Conservation (phyloP, 1,140 invertebrate species). For the Orchestia grillus region DNA sequence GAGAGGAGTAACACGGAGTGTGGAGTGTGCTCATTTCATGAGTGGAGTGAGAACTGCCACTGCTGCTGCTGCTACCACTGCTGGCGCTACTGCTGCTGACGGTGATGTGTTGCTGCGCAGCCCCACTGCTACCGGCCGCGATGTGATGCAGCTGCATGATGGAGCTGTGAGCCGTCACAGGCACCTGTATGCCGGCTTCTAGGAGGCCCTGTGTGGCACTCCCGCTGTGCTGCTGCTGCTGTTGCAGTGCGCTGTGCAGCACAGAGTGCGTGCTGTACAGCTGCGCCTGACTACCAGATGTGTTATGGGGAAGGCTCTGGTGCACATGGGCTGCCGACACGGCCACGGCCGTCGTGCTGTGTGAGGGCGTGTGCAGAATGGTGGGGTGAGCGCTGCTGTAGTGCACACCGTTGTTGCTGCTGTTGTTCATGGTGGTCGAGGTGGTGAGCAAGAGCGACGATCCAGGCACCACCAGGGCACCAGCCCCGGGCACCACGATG, state of each 20-base stretch:
- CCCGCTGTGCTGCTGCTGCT: not conserved
- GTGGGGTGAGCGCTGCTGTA: constrained; percentile 21
- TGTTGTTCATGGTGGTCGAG: not conserved
- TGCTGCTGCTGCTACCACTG: constrained; percentile 12
- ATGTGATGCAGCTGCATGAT: constrained; percentile 39
- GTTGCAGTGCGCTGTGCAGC: constrained; percentile 12
- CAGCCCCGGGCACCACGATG: constrained; percentile 13
- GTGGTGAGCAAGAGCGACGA: not conserved
- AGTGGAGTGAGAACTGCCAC: not conserved
- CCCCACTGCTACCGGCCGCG: not conserved
- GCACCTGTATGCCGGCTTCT: not conserved
- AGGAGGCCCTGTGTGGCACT: not conserved
- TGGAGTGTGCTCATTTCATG: constrained; percentile 20
- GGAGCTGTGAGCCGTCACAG: not conserved
- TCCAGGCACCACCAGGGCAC: not conserved
- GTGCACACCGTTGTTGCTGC: not conserved
- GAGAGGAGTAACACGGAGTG: constrained; percentile 36
- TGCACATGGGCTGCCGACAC: not conserved
- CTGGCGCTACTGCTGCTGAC: constrained; percentile 3
- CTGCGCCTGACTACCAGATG: not conserved
- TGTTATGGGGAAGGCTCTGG: not conserved
- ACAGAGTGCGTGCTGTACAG: not conserved
- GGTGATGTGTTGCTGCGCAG: not conserved
- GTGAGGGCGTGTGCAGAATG: constrained; percentile 14
- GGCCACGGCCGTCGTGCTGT: not conserved